phyloP scores from a whole-genome alignment of 2,797 vertebrate species.

The Telmatherina bonti region DNA sequence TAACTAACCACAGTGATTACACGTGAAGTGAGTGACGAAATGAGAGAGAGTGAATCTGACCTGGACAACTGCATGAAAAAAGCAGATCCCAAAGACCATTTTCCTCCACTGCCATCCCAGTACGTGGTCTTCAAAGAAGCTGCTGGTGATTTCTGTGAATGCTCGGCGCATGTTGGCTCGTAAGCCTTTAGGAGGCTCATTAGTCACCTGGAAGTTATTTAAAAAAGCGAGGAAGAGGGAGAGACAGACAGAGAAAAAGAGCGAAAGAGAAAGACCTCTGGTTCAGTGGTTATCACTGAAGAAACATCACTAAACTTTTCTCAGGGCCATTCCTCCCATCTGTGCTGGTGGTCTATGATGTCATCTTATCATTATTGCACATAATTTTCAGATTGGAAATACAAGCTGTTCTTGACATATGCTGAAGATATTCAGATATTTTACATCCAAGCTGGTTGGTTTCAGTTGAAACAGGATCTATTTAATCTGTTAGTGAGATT shows the following conservation, averaged over 20 bases:
- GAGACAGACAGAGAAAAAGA: too few relatives aligned
- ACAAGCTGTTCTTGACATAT: slow-evolving; percentile 2
- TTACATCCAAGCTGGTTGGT: too few relatives aligned
- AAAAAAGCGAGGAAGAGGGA: too few relatives aligned
- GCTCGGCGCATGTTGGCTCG: slow-evolving; percentile 85
- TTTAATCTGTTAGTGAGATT: too few relatives aligned
- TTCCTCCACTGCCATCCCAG: slow-evolving; percentile 85
- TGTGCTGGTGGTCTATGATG: not conserved
- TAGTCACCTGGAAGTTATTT: slow-evolving; percentile 79
- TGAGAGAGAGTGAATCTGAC: slow-evolving; percentile 41
- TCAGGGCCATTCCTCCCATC: not conserved
- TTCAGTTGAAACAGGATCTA: too few relatives aligned
- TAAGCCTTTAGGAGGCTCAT: slow-evolving; percentile 87
- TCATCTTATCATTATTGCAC: not conserved
- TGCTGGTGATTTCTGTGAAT: slow-evolving; percentile 84
- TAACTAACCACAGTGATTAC: not conserved
- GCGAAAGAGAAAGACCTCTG: slow-evolving; percentile 26
- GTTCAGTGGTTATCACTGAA: not conserved
- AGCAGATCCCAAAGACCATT: slow-evolving; percentile 85
- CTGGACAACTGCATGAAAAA: slow-evolving; percentile 87
- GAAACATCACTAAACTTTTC: not conserved
- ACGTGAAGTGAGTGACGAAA: not conserved
- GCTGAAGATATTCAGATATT: not conserved
- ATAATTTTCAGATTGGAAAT: not conserved
- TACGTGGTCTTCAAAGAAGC: slow-evolving; percentile 85